Evolutionary conservation across 37 sponge, comb jelly and placozoan genomes (phyloP), one percentile per base, ranked within the genome.

Genomic region (Chondrilla cf. caribensis): DNA sequence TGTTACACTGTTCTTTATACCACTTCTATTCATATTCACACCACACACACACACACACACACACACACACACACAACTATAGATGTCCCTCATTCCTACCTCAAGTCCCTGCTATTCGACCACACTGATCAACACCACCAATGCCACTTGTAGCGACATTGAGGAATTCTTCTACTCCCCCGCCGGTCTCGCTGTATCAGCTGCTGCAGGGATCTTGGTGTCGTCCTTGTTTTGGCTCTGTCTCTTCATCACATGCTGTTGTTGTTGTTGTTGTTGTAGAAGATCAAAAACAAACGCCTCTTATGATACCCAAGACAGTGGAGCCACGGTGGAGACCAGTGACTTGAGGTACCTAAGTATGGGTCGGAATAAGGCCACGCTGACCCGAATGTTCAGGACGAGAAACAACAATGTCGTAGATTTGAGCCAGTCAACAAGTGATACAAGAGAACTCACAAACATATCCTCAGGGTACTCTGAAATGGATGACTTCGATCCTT

Each of bases 151-250:
- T 73, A n/a, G 38, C 41, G 38, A 26, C 22, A 18, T 85, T 0
- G 82, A 81, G 59, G n/a, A 66, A 18, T 86, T 90, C 65, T 77
- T 90, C 84, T 90, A 90, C 59, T 79, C 91, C 25, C 87, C 91
- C 11, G 72, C 60, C 36, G 91, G 91, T 19, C 54, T 90, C 66
- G 87, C 81, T 17, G 83, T 73, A 3, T 31, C 86, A 22, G 84
- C 84, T 3, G 87, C 33, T 68, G 67, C 39, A 9, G 65, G 76
- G 7, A 54, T 84, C 24, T 33, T 90, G 15, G 15, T 90, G 14
- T 70, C 84, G 17, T 80, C 87, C 26, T 25, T 83, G 3, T 26
- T 90, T 7, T 90, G 91, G 91, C 25, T 80, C 22, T 67, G 68
- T 26, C 25, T 40, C 5, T 39, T 36, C 14, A 84, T 87, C 40